Evolutionary conservation across 2,797 vertebrate species (phyloP).

Genomic region (Thalassophryne amazonica): DNA sequence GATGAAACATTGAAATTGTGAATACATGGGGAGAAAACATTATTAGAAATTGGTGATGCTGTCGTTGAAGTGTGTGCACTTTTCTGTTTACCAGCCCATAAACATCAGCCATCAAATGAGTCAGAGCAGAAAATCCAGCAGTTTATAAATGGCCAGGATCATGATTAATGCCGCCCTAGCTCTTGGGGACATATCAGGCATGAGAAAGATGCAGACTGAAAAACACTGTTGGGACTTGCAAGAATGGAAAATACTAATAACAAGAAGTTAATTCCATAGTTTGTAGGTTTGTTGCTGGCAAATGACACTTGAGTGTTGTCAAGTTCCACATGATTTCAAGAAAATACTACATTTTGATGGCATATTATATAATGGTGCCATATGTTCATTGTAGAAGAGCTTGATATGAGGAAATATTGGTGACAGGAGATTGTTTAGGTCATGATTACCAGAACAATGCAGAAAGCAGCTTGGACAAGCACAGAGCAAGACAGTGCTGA

Average conservation of each 20-base stretch:
- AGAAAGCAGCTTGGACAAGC: too few species aligned
- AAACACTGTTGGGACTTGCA: neutral
- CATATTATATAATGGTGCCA: neutral
- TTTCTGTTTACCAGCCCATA: constrained; percentile 17
- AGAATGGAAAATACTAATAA: neutral
- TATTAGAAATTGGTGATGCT: neutral
- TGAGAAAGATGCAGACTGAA: neutral
- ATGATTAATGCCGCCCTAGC: constrained; percentile 13
- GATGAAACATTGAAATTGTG: neutral
- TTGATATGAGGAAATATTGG: too few species aligned
- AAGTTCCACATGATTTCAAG: too few species aligned
- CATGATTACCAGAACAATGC: too few species aligned
- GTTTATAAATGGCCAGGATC: constrained; percentile 2
- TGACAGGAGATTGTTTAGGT: too few species aligned
- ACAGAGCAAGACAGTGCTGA: too few species aligned
- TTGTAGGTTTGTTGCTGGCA: neutral
- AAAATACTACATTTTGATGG: neutral
- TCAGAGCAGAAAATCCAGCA: neutral
- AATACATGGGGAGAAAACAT: neutral
- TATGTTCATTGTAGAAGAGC: too few species aligned
- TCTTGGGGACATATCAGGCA: neutral
- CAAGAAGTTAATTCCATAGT: neutral
- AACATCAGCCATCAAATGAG: constrained; percentile 12
- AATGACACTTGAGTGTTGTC: neutral
- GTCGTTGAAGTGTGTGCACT: neutral